Base-by-base conservation (phyloP, 2,113 vertebrate species). In the Trematomus loennbergii region DNA sequence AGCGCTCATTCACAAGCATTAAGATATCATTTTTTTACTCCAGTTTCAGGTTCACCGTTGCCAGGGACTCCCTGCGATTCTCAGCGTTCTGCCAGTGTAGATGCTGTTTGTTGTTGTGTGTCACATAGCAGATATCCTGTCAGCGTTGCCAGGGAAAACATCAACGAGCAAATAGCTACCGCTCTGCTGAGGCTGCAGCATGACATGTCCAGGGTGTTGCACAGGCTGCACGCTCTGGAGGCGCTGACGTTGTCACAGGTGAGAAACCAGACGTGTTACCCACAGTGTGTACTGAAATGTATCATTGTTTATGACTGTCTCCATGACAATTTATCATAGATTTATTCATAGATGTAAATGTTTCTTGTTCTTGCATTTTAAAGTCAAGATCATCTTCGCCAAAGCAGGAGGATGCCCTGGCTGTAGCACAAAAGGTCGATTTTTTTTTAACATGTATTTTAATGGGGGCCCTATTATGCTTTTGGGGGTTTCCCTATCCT, bases 181-280 rank as follows among this genome's bases (percentile, higher is more conserved):
- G 95, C 96, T 63, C 95, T 99, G 79, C 93, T 96, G 84, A 90
- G 93, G 55, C 75, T 99, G 84, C 97, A 99, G 73, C 94, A 96
- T 12, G 96, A 99, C 91, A 98, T 99, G 97, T 94, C 96, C 91
- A 94, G 91, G 0, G 95, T 97, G 54, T 92, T 97, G 40, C 96
- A 96, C 87, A 95, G 96, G 81, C 87, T 99, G 63, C 95, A 96
- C 1, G 86, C 94, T n/a, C 93, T 98, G 92, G 97, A 99, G 86
- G 91, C 88, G 0, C 93, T 94, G 15, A 92, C 95, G 0, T 90
- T 94, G 17, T 94, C 96, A 0, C 96, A 97, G 96, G 97, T 98
- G 54, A 90, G 43, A 45, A 4, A 52, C 13, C 25, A 16, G 1
- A 1, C 40, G 13, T 16, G 40, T 29, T 58, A 4, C 0, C n/a